These are phyloP conservation scores for Botrylloides violaceus DNA, from an alignment of 23 tunicate genomes.

Conservation along the genomic window DNA sequence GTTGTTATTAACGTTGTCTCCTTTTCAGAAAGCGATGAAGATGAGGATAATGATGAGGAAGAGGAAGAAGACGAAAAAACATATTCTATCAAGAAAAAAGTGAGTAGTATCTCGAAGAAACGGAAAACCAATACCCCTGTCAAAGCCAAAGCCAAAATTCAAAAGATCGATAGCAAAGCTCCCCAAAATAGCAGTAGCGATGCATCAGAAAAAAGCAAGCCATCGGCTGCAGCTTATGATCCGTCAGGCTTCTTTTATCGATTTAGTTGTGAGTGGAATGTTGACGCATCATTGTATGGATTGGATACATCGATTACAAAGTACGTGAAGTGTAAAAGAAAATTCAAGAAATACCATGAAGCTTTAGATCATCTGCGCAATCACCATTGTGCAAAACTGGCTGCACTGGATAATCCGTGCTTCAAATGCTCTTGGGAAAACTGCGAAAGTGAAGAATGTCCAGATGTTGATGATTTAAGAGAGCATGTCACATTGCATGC, in stretches of 20 bases:
- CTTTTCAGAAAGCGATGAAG: neutral
- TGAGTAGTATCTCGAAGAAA: too few relatives aligned
- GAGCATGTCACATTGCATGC: constrained; percentile 2
- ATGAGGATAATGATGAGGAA: neutral
- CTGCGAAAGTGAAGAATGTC: neutral
- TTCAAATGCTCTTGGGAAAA: constrained; percentile 10
- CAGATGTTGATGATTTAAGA: neutral
- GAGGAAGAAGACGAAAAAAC: neutral
- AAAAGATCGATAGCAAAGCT: too few relatives aligned
- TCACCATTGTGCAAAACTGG: neutral
- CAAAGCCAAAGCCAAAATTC: too few relatives aligned
- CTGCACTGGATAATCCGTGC: neutral
- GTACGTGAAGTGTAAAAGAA: neutral
- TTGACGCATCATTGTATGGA: neutral
- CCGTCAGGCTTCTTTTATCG: neutral
- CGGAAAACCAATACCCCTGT: too few relatives aligned
- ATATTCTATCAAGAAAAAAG: too few relatives aligned
- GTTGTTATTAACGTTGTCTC: too few relatives aligned
- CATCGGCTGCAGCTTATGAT: too few relatives aligned
- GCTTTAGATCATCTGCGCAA: neutral
- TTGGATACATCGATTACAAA: neutral
- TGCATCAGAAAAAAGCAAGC: too few relatives aligned
- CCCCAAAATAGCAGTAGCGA: too few relatives aligned
- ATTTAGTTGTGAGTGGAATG: constrained; percentile 5
- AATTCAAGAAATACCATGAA: neutral